Conservation (phyloP, 2,888 invertebrate genomes). For the Amphimallon solstitiale region DNA sequence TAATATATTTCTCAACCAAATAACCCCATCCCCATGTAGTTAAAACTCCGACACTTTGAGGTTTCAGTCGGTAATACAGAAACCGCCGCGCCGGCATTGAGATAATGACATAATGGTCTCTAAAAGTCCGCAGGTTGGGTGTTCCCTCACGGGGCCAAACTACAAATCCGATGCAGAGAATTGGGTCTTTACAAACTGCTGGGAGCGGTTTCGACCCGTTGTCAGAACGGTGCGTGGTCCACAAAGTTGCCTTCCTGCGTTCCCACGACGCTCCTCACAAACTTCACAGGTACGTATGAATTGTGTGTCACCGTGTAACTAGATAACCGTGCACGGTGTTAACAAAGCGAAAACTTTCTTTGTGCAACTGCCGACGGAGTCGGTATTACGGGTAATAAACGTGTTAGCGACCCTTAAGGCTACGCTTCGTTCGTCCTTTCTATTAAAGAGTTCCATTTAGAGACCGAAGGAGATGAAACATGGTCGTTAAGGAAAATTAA, state of each 20-base stretch:
- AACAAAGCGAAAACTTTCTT: conserved; percentile 33
- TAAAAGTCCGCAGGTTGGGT: conserved; percentile 70
- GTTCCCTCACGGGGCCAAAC: conserved; percentile 81
- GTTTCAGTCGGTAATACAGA: conserved; percentile 28
- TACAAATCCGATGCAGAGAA: conserved; percentile 81
- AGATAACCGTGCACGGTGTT: conserved; percentile 2
- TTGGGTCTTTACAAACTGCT: conserved; percentile 86
- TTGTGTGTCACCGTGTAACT: conserved; percentile 7
- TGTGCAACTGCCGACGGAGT: conserved; percentile 9
- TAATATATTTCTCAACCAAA: not conserved
- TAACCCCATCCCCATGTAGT: not conserved
- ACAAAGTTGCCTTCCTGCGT: conserved; percentile 83
- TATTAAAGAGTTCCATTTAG: conserved; percentile 12
- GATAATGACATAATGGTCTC: conserved; percentile 47
- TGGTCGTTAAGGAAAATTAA: conserved; percentile 30
- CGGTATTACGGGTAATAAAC: conserved; percentile 25
- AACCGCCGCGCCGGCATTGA: conserved; percentile 31
- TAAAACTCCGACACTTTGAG: conserved; percentile 30
- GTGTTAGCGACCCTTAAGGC: conserved; percentile 25
- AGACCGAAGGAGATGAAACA: conserved; percentile 26
- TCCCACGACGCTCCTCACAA: conserved; percentile 86
- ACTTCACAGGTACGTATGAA: conserved; percentile 76
- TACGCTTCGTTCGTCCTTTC: conserved; percentile 22
- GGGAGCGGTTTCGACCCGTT: conserved; percentile 79
- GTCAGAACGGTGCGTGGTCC: conserved; percentile 86